phyloP scores from a whole-genome alignment of 2,797 vertebrate species.

The Podarcis siculus region DNA sequence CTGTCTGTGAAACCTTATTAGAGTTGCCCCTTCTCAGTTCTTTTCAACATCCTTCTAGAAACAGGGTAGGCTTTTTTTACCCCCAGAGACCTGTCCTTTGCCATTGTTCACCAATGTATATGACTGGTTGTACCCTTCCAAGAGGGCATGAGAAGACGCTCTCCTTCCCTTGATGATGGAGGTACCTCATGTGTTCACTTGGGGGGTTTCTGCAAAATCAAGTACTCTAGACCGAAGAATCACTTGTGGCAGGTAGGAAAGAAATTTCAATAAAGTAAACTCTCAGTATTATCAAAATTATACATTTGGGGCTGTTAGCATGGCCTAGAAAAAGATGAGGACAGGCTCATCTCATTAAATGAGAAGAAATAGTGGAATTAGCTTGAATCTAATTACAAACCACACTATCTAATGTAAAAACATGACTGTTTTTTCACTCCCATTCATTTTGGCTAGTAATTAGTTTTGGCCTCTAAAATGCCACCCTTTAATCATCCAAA shows the following conservation, averaged over 20 bases:
- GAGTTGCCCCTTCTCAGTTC: background rate
- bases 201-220: constrained; percentile 81
- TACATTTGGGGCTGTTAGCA: constrained; percentile 94
- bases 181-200: constrained; percentile 46
- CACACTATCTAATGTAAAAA: constrained; percentile 99
- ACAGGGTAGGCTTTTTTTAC: background rate
- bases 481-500: constrained; percentile 99
- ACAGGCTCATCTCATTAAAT: constrained; percentile 99
- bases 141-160: background rate
- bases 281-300: constrained; percentile 98
- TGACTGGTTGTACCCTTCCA: background rate
- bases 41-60: background rate
- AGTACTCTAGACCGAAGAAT: constrained; percentile 89
- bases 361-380: constrained; percentile 99
- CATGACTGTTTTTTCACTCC: constrained; percentile 99
- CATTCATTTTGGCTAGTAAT: constrained; percentile 99
- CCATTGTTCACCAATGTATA: background rate
- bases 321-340: constrained; percentile 92
- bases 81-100: background rate
- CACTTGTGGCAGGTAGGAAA: constrained; percentile 94
- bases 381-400: constrained; percentile 99
- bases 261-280: constrained; percentile 99
- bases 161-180: background rate
- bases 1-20: background rate
- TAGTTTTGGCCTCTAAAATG: constrained; percentile 99